These are phyloP conservation scores for Cyprinus carpio DNA, from an alignment of 2,113 vertebrate genomes.

Conservation along the genomic window DNA sequence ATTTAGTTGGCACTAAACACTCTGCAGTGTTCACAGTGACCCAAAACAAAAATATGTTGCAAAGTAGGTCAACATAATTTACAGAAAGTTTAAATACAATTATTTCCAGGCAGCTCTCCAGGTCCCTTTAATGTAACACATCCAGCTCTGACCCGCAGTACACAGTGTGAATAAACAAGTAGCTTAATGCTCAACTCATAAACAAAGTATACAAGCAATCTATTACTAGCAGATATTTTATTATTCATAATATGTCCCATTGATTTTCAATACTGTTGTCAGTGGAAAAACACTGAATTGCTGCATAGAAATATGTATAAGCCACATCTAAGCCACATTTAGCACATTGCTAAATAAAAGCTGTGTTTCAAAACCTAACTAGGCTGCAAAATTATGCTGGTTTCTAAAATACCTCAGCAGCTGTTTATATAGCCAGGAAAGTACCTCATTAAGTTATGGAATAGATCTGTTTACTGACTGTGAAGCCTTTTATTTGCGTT, in stretches of 20 bases:
- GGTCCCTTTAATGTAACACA: constrained; percentile 43
- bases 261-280: constrained; percentile 46
- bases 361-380: too few relatives aligned
- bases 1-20: constrained; percentile 18
- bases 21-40: neutral
- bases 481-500: constrained; percentile 21
- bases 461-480: neutral
- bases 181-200: constrained; percentile 10
- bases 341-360: constrained; percentile 22
- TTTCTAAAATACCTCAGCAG: neutral
- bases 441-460: neutral
- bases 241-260: constrained; percentile 43
- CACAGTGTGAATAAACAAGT: constrained; percentile 49
- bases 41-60: constrained; percentile 5
- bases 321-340: neutral
- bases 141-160: constrained; percentile 14
- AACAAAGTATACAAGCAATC: constrained; percentile 32
- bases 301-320: too few relatives aligned
- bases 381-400: too few relatives aligned
- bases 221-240: constrained; percentile 47
- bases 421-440: neutral
- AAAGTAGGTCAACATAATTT: constrained; percentile 55
- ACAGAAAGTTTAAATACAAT: constrained; percentile 44
- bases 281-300: constrained; percentile 22
- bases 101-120: constrained; percentile 51